Evolutionary conservation across 2,113 vertebrate genomes (phyloP).

Genomic region (Gila orcuttii): DNA sequence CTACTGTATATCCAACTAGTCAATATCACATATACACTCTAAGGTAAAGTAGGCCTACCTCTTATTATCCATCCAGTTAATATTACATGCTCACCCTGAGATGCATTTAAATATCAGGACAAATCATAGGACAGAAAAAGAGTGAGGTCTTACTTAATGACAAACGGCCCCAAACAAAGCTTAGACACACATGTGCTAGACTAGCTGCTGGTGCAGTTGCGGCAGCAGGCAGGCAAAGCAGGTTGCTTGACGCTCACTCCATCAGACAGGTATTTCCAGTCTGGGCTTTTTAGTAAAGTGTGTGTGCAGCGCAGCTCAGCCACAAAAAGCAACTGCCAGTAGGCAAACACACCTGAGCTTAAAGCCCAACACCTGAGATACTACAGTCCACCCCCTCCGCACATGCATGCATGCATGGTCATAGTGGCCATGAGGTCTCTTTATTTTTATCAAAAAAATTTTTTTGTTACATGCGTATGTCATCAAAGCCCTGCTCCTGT

Average conservation of each 20-base stretch:
- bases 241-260: conserved; percentile 49
- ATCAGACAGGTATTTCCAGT: conserved; percentile 75
- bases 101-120: not conserved
- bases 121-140: conserved; percentile 1
- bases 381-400: not conserved
- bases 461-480: not conserved
- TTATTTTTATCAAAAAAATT: no score
- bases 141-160: not conserved
- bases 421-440: not conserved
- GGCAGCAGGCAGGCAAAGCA: conserved; percentile 33
- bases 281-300: conserved; percentile 34
- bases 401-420: not conserved
- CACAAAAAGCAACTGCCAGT: conserved; percentile 34
- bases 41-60: conserved; percentile 27
- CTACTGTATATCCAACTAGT: conserved; percentile 31
- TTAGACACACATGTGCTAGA: not conserved
- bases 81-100: not conserved
- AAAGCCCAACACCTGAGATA: conserved; percentile 12
- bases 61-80: conserved; percentile 19
- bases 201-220: not conserved
- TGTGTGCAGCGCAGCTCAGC: not conserved
- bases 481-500: not conserved
- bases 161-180: conserved; percentile 9
- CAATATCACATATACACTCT: conserved; percentile 29
- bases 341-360: conserved; percentile 42